Evolutionary conservation across 1,140 invertebrate genomes (phyloP).

Genomic region (Aphaenogaster ashmeadi): DNA sequence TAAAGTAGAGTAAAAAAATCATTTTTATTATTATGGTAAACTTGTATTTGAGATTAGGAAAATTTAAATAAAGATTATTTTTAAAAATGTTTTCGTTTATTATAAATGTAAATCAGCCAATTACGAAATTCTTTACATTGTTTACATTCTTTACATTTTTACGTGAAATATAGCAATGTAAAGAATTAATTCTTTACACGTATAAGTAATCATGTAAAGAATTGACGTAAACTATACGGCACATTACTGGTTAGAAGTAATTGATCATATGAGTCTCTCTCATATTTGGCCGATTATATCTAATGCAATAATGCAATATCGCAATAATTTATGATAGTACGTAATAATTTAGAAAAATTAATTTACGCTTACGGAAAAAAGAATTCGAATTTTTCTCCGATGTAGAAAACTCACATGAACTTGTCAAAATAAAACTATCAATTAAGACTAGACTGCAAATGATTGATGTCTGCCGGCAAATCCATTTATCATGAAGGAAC

Average conservation of each 20-base stretch:
- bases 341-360: background rate
- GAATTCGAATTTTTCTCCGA: background rate
- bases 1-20: too few species aligned
- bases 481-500: constrained; percentile 79
- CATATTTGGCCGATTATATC: background rate
- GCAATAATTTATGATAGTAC: background rate
- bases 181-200: too few species aligned
- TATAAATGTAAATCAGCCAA: too few species aligned
- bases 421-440: constrained; percentile 63
- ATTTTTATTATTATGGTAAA: too few species aligned
- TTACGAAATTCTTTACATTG: too few species aligned
- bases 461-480: constrained; percentile 76
- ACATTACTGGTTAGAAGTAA: background rate
- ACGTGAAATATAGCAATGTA: too few species aligned
- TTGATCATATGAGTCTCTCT: constrained; percentile 43
- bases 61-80: too few species aligned
- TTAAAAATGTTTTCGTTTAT: too few species aligned
- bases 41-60: too few species aligned
- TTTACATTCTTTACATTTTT: too few species aligned
- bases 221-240: too few species aligned
- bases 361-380: constrained; percentile 2
- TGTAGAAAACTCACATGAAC: constrained; percentile 44
- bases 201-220: too few species aligned
- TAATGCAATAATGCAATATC: background rate
- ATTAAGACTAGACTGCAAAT: constrained; percentile 79